phyloP scores from a whole-genome alignment of 2,797 vertebrate genomes.

The Brotula barbata region DNA sequence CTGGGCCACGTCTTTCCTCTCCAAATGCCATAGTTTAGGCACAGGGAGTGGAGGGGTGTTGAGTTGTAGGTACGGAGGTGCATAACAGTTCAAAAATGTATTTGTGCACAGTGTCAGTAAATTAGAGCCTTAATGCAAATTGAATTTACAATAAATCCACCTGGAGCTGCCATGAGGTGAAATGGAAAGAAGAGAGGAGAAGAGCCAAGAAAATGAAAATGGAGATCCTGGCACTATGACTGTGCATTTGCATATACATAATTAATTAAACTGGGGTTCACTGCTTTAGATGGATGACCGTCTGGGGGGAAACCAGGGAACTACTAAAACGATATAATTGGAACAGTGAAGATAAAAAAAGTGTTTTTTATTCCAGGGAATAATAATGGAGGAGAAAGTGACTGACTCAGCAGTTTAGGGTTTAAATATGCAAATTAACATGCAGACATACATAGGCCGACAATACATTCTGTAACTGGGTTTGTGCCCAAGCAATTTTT shows the following conservation, averaged over 20 bases:
- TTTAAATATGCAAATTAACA: neutral
- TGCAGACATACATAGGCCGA: neutral
- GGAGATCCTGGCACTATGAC: slow-evolving; percentile 69
- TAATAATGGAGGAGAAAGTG: slow-evolving; percentile 19
- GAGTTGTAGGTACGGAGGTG: slow-evolving; percentile 17
- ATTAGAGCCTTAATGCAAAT: slow-evolving; percentile 76
- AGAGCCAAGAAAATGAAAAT: slow-evolving; percentile 78
- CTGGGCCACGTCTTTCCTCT: slow-evolving; percentile 15
- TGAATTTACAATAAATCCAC: slow-evolving; percentile 76
- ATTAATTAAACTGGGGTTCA: slow-evolving; percentile 69
- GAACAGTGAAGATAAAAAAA: slow-evolving; percentile 46
- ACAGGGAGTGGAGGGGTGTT: neutral
- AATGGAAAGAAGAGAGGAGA: slow-evolving; percentile 22
- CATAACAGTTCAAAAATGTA: slow-evolving; percentile 37
- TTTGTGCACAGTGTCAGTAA: slow-evolving; percentile 70
- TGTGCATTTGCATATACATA: slow-evolving; percentile 70
- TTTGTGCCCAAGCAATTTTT: no score
- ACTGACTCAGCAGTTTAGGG: slow-evolving; percentile 13
- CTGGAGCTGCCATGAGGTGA: slow-evolving; percentile 34
- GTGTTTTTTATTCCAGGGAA: slow-evolving; percentile 42
- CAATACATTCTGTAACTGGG: no score
- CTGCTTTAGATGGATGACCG: slow-evolving; percentile 48
- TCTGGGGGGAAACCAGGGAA: slow-evolving; percentile 41
- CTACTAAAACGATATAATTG: slow-evolving; percentile 26
- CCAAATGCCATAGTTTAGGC: slow-evolving; percentile 23